Evolutionary conservation across 2,888 invertebrate species (phyloP).

Genomic region (Megalurothrips usitatus): DNA sequence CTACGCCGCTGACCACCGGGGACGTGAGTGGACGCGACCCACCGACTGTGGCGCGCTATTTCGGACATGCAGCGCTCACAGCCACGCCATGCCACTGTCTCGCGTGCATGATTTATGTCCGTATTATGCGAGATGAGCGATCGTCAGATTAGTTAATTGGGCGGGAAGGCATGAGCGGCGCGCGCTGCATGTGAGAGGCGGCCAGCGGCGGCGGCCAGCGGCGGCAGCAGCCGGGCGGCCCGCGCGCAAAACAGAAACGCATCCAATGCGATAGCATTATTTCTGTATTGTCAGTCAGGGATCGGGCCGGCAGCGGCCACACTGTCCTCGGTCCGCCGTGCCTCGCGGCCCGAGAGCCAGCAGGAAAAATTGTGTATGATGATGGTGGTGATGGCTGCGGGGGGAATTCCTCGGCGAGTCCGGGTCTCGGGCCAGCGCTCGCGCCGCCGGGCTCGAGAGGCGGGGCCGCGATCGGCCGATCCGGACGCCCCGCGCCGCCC

Average conservation of each 20-base stretch:
- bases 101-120: constrained; percentile 1
- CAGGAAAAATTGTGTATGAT: not conserved
- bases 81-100: not conserved
- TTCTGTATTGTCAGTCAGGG: not conserved
- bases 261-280: not conserved
- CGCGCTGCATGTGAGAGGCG: not conserved
- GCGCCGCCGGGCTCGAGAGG: too few relatives aligned
- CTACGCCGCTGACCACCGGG: too few relatives aligned
- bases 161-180: not conserved
- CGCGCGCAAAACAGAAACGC: not conserved
- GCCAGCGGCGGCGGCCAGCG: not conserved
- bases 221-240: not conserved
- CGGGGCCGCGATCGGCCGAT: too few relatives aligned
- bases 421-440: too few relatives aligned
- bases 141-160: constrained; percentile 16
- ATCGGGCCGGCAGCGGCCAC: not conserved
- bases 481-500: too few relatives aligned
- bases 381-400: too few relatives aligned
- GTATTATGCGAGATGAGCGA: constrained; percentile 26
- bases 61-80: not conserved
- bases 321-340: not conserved
- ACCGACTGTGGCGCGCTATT: not conserved
- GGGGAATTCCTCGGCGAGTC: too few relatives aligned
- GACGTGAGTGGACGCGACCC: not conserved
- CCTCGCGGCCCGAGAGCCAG: not conserved